Percentiles rank a stretch among this genome's conserved stretches.
These are phyloP conservation scores for Peromyscus eremicus DNA, from an alignment of 2,797 vertebrate genomes.

Conservation along the genomic window DNA sequence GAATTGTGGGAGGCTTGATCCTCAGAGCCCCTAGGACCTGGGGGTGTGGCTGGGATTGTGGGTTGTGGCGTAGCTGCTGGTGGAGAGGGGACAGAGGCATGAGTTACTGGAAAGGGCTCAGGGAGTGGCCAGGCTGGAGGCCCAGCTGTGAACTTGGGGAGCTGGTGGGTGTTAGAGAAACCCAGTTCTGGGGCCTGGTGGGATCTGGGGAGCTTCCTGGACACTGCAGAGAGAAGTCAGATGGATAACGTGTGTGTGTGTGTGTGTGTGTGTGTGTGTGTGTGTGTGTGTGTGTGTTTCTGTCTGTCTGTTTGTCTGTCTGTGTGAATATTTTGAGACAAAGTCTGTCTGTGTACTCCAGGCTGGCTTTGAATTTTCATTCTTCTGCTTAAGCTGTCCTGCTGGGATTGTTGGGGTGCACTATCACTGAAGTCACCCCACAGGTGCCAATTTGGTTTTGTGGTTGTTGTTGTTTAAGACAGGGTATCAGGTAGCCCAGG, in stretches of 20 bases:
- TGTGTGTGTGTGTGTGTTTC: rapidly evolving
- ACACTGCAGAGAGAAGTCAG: neutral
- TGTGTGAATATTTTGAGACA: neutral
- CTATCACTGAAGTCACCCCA: neutral
- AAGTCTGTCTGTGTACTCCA: neutral
- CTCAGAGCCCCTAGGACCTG: neutral
- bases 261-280: neutral
- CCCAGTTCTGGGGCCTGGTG: neutral
- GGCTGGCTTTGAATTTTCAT: neutral
- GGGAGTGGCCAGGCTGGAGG: neutral
- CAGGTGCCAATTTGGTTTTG: neutral
- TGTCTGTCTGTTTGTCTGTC: rapidly evolving
- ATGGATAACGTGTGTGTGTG: neutral
- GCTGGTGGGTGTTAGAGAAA: neutral
- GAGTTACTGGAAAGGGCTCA: neutral
- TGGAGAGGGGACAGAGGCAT: neutral
- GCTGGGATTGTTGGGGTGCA: too few species aligned
- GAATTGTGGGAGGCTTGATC: neutral
- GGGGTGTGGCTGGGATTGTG: neutral
- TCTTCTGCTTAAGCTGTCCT: neutral
- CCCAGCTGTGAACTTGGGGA: neutral
- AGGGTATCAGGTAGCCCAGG: neutral
- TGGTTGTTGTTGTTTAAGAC: neutral
- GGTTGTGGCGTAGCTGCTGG: too few species aligned
- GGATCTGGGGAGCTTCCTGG: neutral